Conservation (phyloP, 1,140 invertebrate genomes). For the Penaeus indicus region DNA sequence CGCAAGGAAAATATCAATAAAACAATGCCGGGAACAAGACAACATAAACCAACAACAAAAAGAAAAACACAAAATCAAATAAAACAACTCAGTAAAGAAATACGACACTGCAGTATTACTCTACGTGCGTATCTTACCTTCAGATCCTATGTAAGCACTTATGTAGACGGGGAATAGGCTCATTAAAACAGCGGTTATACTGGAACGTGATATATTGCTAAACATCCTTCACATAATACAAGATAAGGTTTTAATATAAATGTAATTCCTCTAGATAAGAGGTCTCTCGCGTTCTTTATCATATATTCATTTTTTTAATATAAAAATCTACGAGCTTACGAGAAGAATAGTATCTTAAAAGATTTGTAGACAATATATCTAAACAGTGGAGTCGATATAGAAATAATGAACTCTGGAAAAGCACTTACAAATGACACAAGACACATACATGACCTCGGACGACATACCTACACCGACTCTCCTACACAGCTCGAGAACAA, state of each 20-base stretch:
- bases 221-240: background rate
- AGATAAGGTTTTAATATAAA: conserved; percentile 2
- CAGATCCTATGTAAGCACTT: no score
- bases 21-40: background rate
- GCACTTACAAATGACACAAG: background rate
- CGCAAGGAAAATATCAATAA: background rate
- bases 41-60: background rate
- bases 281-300: background rate
- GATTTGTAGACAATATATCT: conserved; percentile 15
- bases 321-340: conserved; percentile 24
- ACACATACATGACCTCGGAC: no score
- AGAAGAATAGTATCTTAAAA: conserved; percentile 2
- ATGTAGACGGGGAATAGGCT: no score
- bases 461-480: no score
- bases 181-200: background rate
- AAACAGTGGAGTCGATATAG: background rate
- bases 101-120: no score
- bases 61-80: no score
- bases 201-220: conserved; percentile 25
- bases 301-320: background rate
- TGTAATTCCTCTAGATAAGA: background rate
- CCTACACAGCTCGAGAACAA: no score
- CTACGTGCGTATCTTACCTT: no score
- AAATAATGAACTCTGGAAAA: conserved; percentile 4
- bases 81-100: no score